Evolutionary conservation across 2,113 vertebrate species (phyloP).

Genomic region (Laticauda laticaudata): DNA sequence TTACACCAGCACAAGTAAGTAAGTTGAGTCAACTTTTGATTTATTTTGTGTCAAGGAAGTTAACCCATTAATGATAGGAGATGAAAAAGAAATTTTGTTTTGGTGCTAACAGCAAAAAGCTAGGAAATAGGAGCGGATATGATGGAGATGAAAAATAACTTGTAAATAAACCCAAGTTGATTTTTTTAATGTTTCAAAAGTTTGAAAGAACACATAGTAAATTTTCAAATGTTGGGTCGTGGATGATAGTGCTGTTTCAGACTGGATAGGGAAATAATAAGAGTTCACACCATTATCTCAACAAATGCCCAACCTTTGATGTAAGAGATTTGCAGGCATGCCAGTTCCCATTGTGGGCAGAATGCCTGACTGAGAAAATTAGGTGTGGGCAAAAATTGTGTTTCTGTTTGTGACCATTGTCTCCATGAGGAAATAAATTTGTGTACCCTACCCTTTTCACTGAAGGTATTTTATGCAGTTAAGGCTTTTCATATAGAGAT

Average conservation of each 20-base stretch:
- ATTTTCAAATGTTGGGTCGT: not conserved
- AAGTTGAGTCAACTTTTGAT: not conserved
- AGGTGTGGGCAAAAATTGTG: not conserved
- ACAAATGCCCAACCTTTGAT: not conserved
- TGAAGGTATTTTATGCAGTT: not conserved
- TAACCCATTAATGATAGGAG: not conserved
- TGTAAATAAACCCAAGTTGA: not conserved
- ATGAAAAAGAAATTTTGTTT: fast-evolving
- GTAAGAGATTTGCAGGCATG: not conserved
- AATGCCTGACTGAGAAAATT: no score
- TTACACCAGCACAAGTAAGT: not conserved
- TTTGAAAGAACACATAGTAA: not conserved
- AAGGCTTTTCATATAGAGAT: not conserved
- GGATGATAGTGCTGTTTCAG: not conserved
- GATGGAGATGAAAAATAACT: not conserved
- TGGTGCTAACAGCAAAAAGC: not conserved
- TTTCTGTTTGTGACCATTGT: not conserved
- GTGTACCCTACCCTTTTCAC: not conserved
- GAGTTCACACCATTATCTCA: not conserved
- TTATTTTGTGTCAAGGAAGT: not conserved
- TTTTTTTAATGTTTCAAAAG: not conserved
- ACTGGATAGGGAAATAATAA: not conserved
- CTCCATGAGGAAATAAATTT: not conserved
- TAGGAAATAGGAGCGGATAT: not conserved
- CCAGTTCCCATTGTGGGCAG: not conserved